These are phyloP conservation scores for Arnoldichthys spilopterus DNA, from an alignment of 2,797 vertebrate species.

Conservation along the genomic window DNA sequence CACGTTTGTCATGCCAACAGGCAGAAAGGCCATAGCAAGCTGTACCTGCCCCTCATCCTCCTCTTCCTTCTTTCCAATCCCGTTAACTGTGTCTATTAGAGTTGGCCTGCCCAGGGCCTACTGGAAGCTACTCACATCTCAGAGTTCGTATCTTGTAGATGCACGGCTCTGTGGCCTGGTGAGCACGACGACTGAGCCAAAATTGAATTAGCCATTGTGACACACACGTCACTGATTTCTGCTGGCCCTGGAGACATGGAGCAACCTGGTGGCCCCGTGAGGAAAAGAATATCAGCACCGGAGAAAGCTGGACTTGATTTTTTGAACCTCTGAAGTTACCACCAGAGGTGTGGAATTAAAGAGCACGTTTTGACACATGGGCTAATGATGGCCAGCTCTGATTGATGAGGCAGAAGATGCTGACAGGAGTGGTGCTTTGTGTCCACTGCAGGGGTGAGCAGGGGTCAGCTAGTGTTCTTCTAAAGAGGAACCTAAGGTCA, in stretches of 20 bases:
- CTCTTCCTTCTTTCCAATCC: conserved; percentile 68
- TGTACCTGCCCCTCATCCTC: conserved; percentile 57
- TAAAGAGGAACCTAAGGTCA: conserved; percentile 79
- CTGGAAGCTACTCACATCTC: conserved; percentile 68
- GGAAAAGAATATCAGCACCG: conserved; percentile 53
- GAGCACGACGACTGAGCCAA: conserved; percentile 74
- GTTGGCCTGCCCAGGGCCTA: conserved; percentile 64
- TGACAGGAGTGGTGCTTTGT: conserved; percentile 73
- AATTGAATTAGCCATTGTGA: conserved; percentile 78
- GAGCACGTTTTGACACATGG: conserved; percentile 55
- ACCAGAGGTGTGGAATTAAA: conserved; percentile 22
- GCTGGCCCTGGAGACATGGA: conserved; percentile 62
- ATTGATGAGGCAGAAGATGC: conserved; percentile 77
- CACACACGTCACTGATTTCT: conserved; percentile 75
- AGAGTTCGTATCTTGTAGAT: conserved; percentile 75
- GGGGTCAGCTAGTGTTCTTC: conserved; percentile 71
- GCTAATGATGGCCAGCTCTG: conserved; percentile 68
- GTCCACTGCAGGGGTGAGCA: conserved; percentile 74
- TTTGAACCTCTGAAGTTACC: conserved; percentile 21
- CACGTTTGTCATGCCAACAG: conserved; percentile 71
- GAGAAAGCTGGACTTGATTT: neutral
- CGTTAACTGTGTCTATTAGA: conserved; percentile 83
- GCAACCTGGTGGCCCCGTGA: conserved; percentile 52
- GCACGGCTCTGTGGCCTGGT: conserved; percentile 76
- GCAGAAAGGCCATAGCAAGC: conserved; percentile 58